Conservation (phyloP, 2,113 vertebrate species). For the Cyanoliseus patagonus region DNA sequence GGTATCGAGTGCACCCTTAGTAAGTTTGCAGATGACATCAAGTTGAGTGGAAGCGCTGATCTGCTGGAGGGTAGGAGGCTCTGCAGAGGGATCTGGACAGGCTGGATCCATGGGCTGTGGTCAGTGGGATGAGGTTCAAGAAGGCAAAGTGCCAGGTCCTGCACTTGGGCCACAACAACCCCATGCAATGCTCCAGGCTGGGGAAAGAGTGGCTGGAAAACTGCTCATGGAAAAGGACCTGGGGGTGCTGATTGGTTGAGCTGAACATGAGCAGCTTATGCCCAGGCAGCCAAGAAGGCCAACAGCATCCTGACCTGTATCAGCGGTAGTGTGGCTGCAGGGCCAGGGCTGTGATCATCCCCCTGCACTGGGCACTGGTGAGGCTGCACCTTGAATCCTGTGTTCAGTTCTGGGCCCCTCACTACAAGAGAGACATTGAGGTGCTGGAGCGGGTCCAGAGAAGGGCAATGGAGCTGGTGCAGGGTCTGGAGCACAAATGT, state of each 20-base stretch:
- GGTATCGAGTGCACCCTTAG: neutral
- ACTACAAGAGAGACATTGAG: neutral
- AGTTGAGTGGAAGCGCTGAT: neutral
- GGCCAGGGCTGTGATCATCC: neutral
- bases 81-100: neutral
- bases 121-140: accelerated
- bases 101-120: neutral
- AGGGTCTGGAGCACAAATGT: neutral
- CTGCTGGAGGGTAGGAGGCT: neutral
- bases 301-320: neutral
- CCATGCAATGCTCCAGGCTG: neutral
- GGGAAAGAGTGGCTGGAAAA: neutral
- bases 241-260: accelerated
- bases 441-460: accelerated
- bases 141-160: neutral
- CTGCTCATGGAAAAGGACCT: neutral
- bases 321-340: neutral
- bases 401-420: accelerated
- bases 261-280: neutral
- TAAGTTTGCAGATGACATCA: too few species aligned
- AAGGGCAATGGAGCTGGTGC: accelerated
- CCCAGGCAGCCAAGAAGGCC: neutral
- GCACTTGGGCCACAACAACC: neutral
- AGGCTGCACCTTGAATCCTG: too few species aligned
- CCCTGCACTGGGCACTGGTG: neutral